A percentile compares a stretch with the other conserved stretches of the same genome.
These are phyloP conservation scores for Microcebus griseorufus DNA, from an alignment of 2,113 vertebrate genomes.

Conservation along the genomic window DNA sequence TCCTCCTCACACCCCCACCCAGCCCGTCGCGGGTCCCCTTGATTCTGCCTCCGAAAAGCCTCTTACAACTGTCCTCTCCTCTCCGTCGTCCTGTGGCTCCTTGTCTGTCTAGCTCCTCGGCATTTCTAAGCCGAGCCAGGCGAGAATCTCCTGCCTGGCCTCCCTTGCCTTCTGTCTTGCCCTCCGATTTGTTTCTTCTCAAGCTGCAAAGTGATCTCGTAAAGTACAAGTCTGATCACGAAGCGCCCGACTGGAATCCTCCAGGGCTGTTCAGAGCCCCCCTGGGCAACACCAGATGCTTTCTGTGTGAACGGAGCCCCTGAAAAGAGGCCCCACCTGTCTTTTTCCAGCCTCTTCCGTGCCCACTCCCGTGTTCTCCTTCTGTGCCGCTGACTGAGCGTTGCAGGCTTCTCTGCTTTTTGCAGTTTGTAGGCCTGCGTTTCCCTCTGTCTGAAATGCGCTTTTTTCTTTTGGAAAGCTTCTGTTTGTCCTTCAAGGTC, in stretches of 20 bases:
- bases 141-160: neutral
- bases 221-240: neutral
- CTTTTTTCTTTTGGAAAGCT: neutral
- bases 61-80: neutral
- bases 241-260: neutral
- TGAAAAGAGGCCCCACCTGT: neutral
- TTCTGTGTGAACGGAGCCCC: neutral
- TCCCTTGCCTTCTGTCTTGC: neutral
- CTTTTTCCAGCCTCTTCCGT: neutral
- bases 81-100: fast-evolving
- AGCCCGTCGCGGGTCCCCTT: neutral
- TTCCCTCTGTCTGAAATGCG: neutral
- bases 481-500: neutral
- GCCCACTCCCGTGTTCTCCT: neutral
- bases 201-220: neutral
- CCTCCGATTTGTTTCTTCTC: neutral
- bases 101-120: neutral
- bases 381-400: too few species aligned
- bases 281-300: neutral
- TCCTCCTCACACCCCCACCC: neutral
- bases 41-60: neutral
- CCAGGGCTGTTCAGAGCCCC: neutral
- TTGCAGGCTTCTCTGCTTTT: neutral
- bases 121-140: neutral
- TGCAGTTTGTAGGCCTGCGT: fast-evolving